A percentile compares a stretch with the other conserved stretches of the same genome.
Conservation (phyloP, 1,140 invertebrate species). For the Nomia melanderi region DNA sequence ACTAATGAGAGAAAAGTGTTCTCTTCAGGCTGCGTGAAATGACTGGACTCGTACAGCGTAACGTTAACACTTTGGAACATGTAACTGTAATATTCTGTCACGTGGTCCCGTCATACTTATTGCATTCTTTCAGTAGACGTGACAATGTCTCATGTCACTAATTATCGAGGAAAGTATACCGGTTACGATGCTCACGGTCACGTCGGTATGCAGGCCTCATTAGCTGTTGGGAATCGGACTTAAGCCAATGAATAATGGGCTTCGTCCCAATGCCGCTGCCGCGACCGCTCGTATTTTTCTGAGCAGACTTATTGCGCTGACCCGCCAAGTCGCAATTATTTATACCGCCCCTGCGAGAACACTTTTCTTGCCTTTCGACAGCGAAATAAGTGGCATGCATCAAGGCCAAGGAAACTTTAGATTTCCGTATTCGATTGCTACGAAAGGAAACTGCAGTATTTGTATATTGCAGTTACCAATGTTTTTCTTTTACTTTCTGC, state of each 20-base stretch:
- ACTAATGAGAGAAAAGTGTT: too few species aligned
- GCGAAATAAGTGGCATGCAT: slow-evolving; percentile 30
- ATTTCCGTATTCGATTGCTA: neutral
- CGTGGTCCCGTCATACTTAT: neutral
- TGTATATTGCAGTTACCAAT: too few species aligned
- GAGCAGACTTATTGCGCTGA: slow-evolving; percentile 47
- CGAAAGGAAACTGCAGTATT: neutral
- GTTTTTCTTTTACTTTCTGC: neutral
- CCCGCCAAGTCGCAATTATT: slow-evolving; percentile 56
- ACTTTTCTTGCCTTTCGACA: slow-evolving; percentile 49
- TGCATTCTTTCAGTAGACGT: neutral
- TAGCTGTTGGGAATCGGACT: slow-evolving; percentile 50
- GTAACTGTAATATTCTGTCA: neutral
- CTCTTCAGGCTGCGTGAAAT: too few species aligned
- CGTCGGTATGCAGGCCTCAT: slow-evolving; percentile 52
- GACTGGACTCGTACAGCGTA: neutral
- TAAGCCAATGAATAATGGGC: slow-evolving; percentile 61
- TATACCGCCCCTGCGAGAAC: slow-evolving; percentile 50
- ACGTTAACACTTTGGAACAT: neutral
- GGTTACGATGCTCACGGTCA: slow-evolving; percentile 40
- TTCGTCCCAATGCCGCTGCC: slow-evolving; percentile 44
- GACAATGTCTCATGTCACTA: slow-evolving; percentile 20
- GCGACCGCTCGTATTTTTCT: slow-evolving; percentile 53
- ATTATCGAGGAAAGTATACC: slow-evolving; percentile 36
- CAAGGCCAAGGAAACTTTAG: slow-evolving; percentile 4